Base-by-base conservation (phyloP, 2,113 vertebrate species). In the Megaleporinus macrocephalus region DNA sequence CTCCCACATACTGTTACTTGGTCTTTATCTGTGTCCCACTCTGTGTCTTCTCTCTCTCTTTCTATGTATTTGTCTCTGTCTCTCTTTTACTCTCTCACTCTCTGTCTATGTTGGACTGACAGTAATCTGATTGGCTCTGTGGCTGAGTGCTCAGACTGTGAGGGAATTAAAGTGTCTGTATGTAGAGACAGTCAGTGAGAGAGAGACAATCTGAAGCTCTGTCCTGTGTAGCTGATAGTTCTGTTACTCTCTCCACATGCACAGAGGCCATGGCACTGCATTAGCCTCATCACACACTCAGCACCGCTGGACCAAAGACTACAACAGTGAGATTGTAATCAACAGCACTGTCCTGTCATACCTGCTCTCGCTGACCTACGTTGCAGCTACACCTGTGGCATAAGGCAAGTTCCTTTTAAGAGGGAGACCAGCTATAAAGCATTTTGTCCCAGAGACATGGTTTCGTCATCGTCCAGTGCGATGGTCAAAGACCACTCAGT, bases 21-120 rank as follows among this genome's bases (percentile, higher is more conserved):
- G 5, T 55, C 4, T 33, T n/a, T 74, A 6, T 33, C 51, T 74
- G 4, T 33, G 9, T 74, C 16, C 27, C 51, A 53, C 14, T 27
- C n/a, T n/a, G n/a, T 44, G 24, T 12, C 29, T 13, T 53, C 6
- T 53, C 71, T 73, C 47, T 51, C 41, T 72, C 41, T 44, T 41
- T 73, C 44, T 73, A 44, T 73, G 11, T 51, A 44, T 74, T 16
- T 74, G 26, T 55, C 49, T 73, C 72, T 74, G 16, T 74, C 72
- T 30, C 51, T 27, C 26, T 49, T 84, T 86, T 80, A 86, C 73
- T 84, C 74, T 87, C 75, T 77, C 79, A 81, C 70, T 79, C 78
- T 55, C 16, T 84, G 85, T 83, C 76, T 88, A 83, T 87, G 88
- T 81, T 86, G 87, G 84, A 22, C 27, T 65, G 27, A 65, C 26